Conservation (phyloP, 2,797 vertebrate genomes). For the Calcarius lapponicus region DNA sequence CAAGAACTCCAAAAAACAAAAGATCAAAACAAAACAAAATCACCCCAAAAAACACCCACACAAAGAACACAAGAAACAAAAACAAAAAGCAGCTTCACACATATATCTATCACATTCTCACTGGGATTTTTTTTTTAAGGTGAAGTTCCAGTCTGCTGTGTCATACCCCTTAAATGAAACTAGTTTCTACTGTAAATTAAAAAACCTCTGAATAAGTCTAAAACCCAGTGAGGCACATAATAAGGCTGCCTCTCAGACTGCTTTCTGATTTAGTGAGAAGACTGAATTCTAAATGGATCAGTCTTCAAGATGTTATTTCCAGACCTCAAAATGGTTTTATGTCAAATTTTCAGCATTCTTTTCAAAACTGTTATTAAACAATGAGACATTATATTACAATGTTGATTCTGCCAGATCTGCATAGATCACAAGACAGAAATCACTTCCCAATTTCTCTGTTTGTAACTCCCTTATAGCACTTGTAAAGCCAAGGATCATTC, state of each 20-base stretch:
- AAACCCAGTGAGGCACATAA: not conserved
- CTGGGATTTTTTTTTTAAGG: not conserved
- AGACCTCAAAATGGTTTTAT: not conserved
- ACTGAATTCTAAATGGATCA: not conserved
- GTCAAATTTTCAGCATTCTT: not conserved
- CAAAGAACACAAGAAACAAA: not conserved
- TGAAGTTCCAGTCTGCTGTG: not conserved
- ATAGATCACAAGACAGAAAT: conserved; percentile 31
- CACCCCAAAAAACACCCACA: not conserved
- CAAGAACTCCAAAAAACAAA: not conserved
- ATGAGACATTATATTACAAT: not conserved
- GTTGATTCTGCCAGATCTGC: not conserved
- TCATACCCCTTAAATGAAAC: not conserved
- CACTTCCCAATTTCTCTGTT: not conserved
- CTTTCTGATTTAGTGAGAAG: not conserved
- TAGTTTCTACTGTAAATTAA: not conserved
- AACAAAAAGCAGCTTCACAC: not conserved
- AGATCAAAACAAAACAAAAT: not conserved
- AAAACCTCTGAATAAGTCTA: not conserved
- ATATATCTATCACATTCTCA: not conserved
- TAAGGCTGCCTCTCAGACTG: not conserved
- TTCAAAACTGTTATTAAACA: not conserved
- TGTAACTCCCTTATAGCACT: not conserved
- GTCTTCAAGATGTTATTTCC: not conserved
- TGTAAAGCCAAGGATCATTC: not conserved